Percentiles rank a stretch among this genome's conserved stretches.
phyloP scores from a whole-genome alignment of 2,113 vertebrate species.

The Ochotona curzoniae region DNA sequence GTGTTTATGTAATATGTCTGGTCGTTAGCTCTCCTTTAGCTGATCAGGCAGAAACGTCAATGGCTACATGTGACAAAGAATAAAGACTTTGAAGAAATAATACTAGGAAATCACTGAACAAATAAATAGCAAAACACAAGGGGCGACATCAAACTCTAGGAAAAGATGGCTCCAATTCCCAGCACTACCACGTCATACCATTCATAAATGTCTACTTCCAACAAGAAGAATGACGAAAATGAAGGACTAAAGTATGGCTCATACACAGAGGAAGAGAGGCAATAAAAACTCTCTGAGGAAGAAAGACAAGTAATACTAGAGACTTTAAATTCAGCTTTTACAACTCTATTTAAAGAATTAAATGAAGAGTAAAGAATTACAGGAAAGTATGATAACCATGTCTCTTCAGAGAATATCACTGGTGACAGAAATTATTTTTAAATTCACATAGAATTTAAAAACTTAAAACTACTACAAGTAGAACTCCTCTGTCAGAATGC shows the following conservation, averaged over 20 bases:
- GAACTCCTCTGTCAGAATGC: neutral
- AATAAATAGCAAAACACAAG: neutral
- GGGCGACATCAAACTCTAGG: neutral
- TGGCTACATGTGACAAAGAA: neutral
- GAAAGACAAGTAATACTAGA: neutral
- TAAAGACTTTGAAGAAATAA: neutral
- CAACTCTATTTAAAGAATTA: neutral
- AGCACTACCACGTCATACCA: neutral
- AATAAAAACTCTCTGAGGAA: conserved; percentile 10
- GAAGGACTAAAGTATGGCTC: neutral
- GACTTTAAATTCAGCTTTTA: conserved; percentile 24
- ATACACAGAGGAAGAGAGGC: neutral
- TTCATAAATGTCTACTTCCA: neutral
- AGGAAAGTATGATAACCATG: neutral
- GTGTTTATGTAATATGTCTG: conserved; percentile 17
- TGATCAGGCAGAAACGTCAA: neutral
- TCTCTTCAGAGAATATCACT: neutral
- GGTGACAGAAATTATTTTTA: conserved; percentile 7
- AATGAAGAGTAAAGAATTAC: conserved; percentile 30
- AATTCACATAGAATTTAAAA: conserved; percentile 2
- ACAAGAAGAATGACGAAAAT: neutral
- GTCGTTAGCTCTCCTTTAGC: neutral
- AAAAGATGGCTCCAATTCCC: neutral
- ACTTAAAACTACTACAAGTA: conserved; percentile 8
- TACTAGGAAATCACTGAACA: neutral